Evolutionary conservation across 2,888 invertebrate species (phyloP).

Genomic region (Aporophyla nigra): DNA sequence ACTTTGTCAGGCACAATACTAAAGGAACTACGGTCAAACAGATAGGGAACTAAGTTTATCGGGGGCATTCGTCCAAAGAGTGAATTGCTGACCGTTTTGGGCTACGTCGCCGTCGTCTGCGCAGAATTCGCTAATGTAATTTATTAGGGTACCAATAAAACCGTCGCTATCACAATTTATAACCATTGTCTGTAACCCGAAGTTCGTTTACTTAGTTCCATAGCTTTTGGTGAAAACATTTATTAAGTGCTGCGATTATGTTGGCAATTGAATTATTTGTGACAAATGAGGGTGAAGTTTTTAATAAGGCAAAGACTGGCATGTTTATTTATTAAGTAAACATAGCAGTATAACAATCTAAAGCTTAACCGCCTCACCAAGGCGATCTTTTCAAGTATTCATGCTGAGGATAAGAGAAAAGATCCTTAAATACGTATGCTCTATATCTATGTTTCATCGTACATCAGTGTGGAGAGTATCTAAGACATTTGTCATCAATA

Average conservation of each 20-base stretch:
- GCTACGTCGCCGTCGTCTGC: constrained; percentile 73
- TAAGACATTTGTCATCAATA: neutral
- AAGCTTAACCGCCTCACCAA: neutral
- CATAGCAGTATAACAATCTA: neutral
- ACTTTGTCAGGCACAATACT: constrained; percentile 48
- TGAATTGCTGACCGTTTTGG: constrained; percentile 75
- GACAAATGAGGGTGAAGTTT: constrained; percentile 37
- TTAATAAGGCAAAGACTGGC: constrained; percentile 7
- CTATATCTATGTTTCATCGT: neutral
- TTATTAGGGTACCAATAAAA: constrained; percentile 87
- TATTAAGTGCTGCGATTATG: constrained; percentile 58
- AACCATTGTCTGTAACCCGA: constrained; percentile 74
- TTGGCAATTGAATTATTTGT: constrained; percentile 55
- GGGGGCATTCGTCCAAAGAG: constrained; percentile 63
- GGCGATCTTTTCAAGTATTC: neutral
- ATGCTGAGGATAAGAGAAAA: neutral
- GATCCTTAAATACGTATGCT: too few relatives aligned
- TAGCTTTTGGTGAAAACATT: constrained; percentile 64
- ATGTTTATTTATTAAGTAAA: neutral
- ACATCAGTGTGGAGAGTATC: neutral
- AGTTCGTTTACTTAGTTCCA: constrained; percentile 70
- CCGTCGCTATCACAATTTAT: constrained; percentile 84
- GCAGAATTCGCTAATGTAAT: constrained; percentile 83
- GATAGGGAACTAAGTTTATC: constrained; percentile 60
- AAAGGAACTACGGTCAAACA: constrained; percentile 49